Evolutionary conservation across 2,888 invertebrate genomes (phyloP).

Genomic region (Ischnus inquisitorius): DNA sequence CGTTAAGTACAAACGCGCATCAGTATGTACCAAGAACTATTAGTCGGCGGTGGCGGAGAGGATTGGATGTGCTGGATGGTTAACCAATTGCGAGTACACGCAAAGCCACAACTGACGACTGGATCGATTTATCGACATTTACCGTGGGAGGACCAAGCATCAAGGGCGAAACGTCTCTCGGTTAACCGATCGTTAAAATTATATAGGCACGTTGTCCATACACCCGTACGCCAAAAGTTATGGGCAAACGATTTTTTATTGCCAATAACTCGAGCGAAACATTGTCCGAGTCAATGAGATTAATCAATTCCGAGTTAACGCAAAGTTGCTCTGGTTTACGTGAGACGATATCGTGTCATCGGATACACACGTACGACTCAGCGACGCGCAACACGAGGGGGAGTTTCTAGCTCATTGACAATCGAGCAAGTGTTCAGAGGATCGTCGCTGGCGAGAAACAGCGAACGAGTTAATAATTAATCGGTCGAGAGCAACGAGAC

Average conservation of each 20-base stretch:
- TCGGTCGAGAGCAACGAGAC: neutral
- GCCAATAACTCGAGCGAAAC: neutral
- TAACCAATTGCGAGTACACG: neutral
- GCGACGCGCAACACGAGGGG: neutral
- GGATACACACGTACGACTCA: neutral
- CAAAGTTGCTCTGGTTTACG: neutral
- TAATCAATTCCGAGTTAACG: neutral
- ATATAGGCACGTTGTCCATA: neutral
- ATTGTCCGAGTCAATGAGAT: neutral
- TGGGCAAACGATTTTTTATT: neutral
- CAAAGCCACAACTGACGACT: constrained; percentile 30
- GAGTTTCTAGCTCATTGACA: constrained; percentile 26
- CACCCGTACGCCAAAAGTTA: neutral
- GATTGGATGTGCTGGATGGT: neutral
- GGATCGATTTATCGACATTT: constrained; percentile 48
- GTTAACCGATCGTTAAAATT: constrained; percentile 23
- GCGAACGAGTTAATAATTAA: constrained; percentile 47
- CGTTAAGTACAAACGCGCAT: neutral
- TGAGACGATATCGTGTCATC: neutral
- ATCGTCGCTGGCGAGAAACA: neutral
- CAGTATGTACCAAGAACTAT: neutral
- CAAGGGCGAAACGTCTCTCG: constrained; percentile 8
- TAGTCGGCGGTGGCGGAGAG: constrained; percentile 7
- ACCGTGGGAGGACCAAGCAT: neutral
- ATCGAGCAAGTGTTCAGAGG: neutral